Evolutionary conservation across 1,140 invertebrate genomes (phyloP), one percentile per base, ranked within the genome.

Genomic region (Leucophenga varia): DNA sequence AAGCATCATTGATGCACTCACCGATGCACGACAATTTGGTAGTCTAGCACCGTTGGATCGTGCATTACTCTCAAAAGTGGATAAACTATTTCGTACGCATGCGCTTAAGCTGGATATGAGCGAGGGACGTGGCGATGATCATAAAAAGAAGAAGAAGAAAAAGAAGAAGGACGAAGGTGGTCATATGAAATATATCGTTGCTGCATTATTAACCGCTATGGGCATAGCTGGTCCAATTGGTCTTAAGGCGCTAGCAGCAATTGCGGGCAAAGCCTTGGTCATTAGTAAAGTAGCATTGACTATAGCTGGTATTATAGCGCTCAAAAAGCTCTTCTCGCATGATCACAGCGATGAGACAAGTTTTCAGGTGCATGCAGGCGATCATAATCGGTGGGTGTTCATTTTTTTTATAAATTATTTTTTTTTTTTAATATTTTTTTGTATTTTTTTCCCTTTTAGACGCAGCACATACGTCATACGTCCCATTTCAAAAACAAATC

Each of bases 231-330:
- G 76, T 14, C 79, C 79, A 0, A 39, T 80, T 43, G 74, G 78
- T 3, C 70, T 85, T 46, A 85, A 85, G 75, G 81, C 81, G 5
- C 67, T 86, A 47, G 84, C 82, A 28, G 77, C 84, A 4, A 83
- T 86, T 43, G 83, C 84, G 13, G 83, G 82, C 16, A 85, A 86
- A 71, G 83, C 84, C 2, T 69, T 86, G 18, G 79, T 86, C 39
- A 83, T 84, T 49, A 84, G 83, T 69, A 86, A 86, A 60, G 80
- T 85, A 32, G 84, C 84, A 0, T 65, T 86, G 28, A 84, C 84
- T 36, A 85, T 86, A 47, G 82, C 84, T 37, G 82, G 84, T 30
- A 83, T 85, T 28, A 84, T 86, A 49, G 84, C 82, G 18, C 75
- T 86, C 19, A 86, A 85, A 75, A 86, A 86, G 64, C 76, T 86